phyloP scores from a whole-genome alignment of 2,888 invertebrate species.

The Beris chalybata region DNA sequence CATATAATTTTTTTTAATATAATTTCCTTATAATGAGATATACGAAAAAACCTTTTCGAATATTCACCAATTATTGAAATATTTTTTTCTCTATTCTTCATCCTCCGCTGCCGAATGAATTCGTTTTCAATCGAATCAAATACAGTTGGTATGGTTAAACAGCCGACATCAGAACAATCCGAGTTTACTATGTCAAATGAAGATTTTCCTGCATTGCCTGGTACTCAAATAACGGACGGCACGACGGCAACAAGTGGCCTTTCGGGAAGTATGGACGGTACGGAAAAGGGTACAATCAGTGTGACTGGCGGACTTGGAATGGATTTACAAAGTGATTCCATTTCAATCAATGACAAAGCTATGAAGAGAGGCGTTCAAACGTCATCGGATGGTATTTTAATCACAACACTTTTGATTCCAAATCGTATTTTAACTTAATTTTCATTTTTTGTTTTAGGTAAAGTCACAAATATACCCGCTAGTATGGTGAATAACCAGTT shows the following conservation, averaged over 20 bases:
- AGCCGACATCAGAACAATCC: slow-evolving; percentile 87
- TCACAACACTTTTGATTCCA: background rate
- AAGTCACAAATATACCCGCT: slow-evolving; percentile 97
- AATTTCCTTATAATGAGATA: too few species aligned
- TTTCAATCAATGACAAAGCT: slow-evolving; percentile 60
- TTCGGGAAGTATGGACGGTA: slow-evolving; percentile 53
- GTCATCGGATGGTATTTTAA: slow-evolving; percentile 82
- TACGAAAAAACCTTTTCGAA: too few species aligned
- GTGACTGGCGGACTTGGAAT: slow-evolving; percentile 46
- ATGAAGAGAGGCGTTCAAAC: slow-evolving; percentile 88
- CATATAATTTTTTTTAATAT: too few species aligned
- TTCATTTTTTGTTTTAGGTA: slow-evolving; percentile 63
- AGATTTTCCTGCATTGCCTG: slow-evolving; percentile 99
- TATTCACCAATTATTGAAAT: too few species aligned
- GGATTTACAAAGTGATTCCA: slow-evolving; percentile 53
- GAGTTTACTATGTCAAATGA: slow-evolving; percentile 98
- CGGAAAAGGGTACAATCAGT: slow-evolving; percentile 48
- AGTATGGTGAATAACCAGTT: slow-evolving; percentile 99
- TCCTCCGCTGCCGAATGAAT: too few species aligned
- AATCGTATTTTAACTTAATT: background rate
- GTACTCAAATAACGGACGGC: slow-evolving; percentile 75
- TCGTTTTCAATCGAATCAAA: background rate
- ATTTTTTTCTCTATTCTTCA: slow-evolving; percentile 21
- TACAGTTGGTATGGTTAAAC: slow-evolving; percentile 91
- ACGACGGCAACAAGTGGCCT: slow-evolving; percentile 51